Base-by-base conservation (phyloP, 2,797 vertebrate species). In the Dicrostonyx torquatus region DNA sequence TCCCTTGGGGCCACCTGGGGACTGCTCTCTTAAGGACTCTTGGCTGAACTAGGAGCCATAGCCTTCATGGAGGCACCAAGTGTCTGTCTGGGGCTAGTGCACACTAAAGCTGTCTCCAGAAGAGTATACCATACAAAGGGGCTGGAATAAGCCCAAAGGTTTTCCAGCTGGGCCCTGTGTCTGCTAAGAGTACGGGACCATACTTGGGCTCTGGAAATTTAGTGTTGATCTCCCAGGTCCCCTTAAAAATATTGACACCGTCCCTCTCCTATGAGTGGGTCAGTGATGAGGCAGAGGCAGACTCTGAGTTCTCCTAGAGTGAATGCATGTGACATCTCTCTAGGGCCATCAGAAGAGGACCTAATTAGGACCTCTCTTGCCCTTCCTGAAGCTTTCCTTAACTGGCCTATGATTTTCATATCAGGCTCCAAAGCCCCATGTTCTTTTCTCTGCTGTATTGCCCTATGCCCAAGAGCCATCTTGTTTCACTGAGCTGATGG, bases 401-500 rank as follows among this genome's bases (percentile, higher is more conserved):
- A 76, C 22, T 45, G 45, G 58, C 13, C 45, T 50, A 48, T 15
- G 53, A 58, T 15, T 50, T 45, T 73, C 29, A 40, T 0, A 0
- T 13, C 20, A 15, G 72, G 48, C 11, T 73, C 45, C 0, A 3
- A 73, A 29, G 66, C 3, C 1, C 85, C 6, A 0, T 0, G 1
- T 26, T 18, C 37, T 45, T 45, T 37, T 79, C 31, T 55, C 80
- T 4, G 13, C 1, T 8, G 10, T 64, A 72, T 73, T 82, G 55
- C 58, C 37, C 79, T 5, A 34, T 18, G 43, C 62, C 83, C 10
- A 24, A 87, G 82, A 90, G 24, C 66, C 8, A 1, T 2, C 50
- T 64, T 82, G 68, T 31, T 40, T 73, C 83, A 43, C 43, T 34
- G 72, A 77, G 64, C 76, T 26, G 37, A 53, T n/a, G 85, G 14